These are phyloP conservation scores for Cephalopachus bancanus DNA, from an alignment of 2,797 vertebrate genomes.

Conservation along the genomic window DNA sequence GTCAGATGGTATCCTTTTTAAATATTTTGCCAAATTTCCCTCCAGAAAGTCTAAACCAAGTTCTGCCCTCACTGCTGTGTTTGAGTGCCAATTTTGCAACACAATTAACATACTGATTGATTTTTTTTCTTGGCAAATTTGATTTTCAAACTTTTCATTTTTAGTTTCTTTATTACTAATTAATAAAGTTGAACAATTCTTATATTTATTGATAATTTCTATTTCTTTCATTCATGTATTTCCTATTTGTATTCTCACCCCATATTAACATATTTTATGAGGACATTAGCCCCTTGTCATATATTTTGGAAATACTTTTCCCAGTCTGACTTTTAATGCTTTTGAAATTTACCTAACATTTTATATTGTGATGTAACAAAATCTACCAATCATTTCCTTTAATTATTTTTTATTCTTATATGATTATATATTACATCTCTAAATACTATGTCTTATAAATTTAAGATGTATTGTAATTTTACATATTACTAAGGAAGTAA, in stretches of 20 bases:
- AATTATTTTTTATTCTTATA: neutral
- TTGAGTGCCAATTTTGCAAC: neutral
- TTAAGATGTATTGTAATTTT: neutral
- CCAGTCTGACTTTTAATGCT: neutral
- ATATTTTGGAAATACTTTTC: conserved; percentile 13
- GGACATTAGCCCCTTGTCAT: neutral
- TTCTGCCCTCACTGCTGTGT: neutral
- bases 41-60: neutral
- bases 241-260: neutral
- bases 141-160: conserved; percentile 11
- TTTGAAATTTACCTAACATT: neutral
- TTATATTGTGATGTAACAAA: neutral
- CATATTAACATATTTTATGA: neutral
- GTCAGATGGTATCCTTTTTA: neutral
- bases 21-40: neutral
- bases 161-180: conserved; percentile 8
- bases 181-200: neutral
- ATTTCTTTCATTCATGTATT: neutral
- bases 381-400: neutral
- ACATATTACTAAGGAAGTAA: neutral
- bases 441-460: neutral
- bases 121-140: neutral
- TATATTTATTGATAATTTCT: neutral
- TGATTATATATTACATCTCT: neutral
- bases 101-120: too few species aligned